A percentile compares a stretch with the other conserved stretches of the same genome.
Conservation (phyloP, 2,797 vertebrate species). For the Spinus olivaceus region DNA sequence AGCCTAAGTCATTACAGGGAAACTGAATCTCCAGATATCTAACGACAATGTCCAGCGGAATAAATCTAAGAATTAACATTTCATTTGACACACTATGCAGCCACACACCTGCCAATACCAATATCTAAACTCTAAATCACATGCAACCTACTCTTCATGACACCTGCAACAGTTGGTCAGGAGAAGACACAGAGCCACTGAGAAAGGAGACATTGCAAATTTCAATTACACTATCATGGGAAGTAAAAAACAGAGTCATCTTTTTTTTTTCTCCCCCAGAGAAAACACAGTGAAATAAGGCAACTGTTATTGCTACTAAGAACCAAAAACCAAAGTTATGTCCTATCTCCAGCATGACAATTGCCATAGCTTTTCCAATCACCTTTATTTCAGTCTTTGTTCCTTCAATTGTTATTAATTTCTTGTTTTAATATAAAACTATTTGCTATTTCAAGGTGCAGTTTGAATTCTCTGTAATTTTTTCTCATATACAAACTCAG, state of each 20-base stretch:
- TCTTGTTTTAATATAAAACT: not conserved
- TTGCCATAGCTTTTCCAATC: not conserved
- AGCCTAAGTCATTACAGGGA: not conserved
- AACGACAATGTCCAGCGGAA: not conserved
- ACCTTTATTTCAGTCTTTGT: not conserved
- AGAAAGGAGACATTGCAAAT: not conserved
- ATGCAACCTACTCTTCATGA: not conserved
- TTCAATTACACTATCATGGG: not conserved
- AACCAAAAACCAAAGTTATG: not conserved
- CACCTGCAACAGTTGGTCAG: not conserved
- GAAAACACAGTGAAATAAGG: not conserved
- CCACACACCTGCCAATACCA: not conserved
- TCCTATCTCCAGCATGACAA: not conserved
- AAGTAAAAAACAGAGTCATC: not conserved
- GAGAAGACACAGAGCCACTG: not conserved
- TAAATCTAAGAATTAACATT: not conserved
- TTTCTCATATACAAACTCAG: not conserved
- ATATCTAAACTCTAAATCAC: not conserved
- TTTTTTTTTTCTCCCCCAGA: not conserved
- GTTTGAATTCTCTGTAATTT: not conserved
- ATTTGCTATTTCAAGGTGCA: not conserved
- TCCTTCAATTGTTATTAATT: not conserved
- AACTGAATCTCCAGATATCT: not conserved
- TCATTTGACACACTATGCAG: not conserved
- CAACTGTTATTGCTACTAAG: not conserved